Base-by-base conservation (phyloP, 2,797 vertebrate species). In the Sebastes steindachneri region DNA sequence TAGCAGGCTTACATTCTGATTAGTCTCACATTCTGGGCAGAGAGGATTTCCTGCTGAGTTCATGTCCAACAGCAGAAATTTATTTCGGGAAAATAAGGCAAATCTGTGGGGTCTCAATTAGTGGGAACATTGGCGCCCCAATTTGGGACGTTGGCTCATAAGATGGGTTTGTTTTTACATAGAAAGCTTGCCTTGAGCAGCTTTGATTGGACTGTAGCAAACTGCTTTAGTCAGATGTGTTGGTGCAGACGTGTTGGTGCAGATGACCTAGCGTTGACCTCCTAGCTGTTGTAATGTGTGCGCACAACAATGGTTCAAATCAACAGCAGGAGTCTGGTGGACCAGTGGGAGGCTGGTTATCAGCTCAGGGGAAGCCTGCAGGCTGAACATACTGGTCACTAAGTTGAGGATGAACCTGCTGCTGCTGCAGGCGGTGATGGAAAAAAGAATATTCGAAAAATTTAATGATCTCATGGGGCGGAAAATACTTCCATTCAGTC, bases 71-170 rank as follows among this genome's bases (percentile, higher is more conserved):
- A 65, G 65, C 66, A 35, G 19, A 75, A 59, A 82, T 73, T 8
- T 79, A 84, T 83, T 83, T 57, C 10, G 65, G 59, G 51, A 73
- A 70, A 83, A 80, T 69, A 69, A 77, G 19, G 23, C 21, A 78
- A 89, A 88, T 87, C 86, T 85, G 73, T 31, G 77, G 88, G 82
- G 86, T 86, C 76, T 84, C 77, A 88, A 87, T 91, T 89, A 89
- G 78, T 17, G 17, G 29, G 21, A 62, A 48, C 37, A 53, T 7
- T 58, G 23, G 68, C 1, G 15, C 7, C 58, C 45, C 23, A 79
- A 8, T 79, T 76, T 58, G 26, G 12, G 41, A 48, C 14, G 7
- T 26, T 31, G 23, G 10, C 72, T 73, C 59, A 51, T 37, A 54
- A 51, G 21, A 73, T 5, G 23, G 41, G 25, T 35, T 29, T 79